Conservation (phyloP, 2,888 invertebrate genomes). For the Crocallis elinguaria region DNA sequence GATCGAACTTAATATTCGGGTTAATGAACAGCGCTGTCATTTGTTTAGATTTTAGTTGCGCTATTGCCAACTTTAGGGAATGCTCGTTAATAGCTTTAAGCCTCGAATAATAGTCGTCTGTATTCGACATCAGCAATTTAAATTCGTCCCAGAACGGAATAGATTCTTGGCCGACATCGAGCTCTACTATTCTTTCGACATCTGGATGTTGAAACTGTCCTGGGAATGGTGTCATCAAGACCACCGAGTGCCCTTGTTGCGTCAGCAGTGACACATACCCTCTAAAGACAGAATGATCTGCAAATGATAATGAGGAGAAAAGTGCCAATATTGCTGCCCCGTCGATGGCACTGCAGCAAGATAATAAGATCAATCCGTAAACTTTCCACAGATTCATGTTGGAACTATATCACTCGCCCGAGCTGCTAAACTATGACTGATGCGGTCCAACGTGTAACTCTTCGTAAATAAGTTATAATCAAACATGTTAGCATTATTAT, state of each 20-base stretch:
- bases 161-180: constrained; percentile 71
- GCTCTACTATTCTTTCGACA: constrained; percentile 63
- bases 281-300: constrained; percentile 73
- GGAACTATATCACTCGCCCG: constrained; percentile 14
- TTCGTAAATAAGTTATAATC: neutral
- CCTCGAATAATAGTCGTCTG: constrained; percentile 66
- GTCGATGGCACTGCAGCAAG: constrained; percentile 45
- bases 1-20: constrained; percentile 79
- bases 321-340: constrained; percentile 68
- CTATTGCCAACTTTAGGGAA: constrained; percentile 64
- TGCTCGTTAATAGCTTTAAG: constrained; percentile 63
- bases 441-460: constrained; percentile 18
- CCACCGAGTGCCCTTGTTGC: constrained; percentile 65
- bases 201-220: constrained; percentile 69
- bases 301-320: constrained; percentile 70
- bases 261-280: constrained; percentile 68
- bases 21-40: constrained; percentile 70
- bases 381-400: constrained; percentile 48
- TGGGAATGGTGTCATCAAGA: constrained; percentile 76
- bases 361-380: constrained; percentile 45
- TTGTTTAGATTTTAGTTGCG: constrained; percentile 71
- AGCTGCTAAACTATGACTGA: constrained; percentile 23
- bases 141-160: constrained; percentile 69
- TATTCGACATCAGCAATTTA: constrained; percentile 60
- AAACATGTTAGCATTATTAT: constrained; percentile 13